A percentile compares a stretch with the other conserved stretches of the same genome.
phyloP scores from a whole-genome alignment of 2,797 vertebrate species.

The Miichthys miiuy region DNA sequence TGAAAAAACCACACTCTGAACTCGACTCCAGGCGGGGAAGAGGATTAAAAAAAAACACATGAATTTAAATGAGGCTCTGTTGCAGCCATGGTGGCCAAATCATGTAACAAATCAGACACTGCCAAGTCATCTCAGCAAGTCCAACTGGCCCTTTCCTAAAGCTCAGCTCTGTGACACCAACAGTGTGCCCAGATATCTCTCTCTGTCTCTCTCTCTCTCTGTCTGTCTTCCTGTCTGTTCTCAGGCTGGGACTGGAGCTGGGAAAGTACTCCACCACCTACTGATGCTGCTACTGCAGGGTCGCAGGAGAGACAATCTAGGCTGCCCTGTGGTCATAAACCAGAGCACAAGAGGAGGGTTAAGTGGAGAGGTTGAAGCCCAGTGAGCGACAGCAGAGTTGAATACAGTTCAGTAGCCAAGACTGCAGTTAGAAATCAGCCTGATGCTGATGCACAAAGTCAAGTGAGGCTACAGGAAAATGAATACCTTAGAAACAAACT shows the following conservation, averaged over 20 bases:
- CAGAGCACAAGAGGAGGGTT: conserved; percentile 52
- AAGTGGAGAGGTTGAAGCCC: conserved; percentile 59
- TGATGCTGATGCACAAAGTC: conserved; percentile 33
- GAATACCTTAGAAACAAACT: conserved; percentile 7
- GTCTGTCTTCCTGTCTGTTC: conserved; percentile 44
- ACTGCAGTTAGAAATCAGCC: conserved; percentile 16
- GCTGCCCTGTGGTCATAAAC: conserved; percentile 44
- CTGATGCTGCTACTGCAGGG: conserved; percentile 48
- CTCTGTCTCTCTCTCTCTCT: background rate
- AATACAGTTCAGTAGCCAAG: conserved; percentile 46
- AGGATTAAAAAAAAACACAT: conserved; percentile 40
- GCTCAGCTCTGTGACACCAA: conserved; percentile 65
- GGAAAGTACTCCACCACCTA: conserved; percentile 50
- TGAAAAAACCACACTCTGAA: conserved; percentile 25
- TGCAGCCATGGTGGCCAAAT: conserved; percentile 62
- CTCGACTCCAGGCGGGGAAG: conserved; percentile 17
- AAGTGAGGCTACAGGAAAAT: conserved; percentile 15
- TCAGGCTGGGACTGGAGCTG: conserved; percentile 35
- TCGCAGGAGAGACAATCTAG: conserved; percentile 46
- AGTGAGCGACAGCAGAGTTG: conserved; percentile 31
- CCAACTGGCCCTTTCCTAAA: conserved; percentile 73
- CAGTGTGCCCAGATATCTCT: conserved; percentile 57
- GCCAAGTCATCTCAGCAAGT: conserved; percentile 69
- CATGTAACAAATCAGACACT: conserved; percentile 68
- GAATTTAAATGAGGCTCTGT: conserved; percentile 75